A percentile compares a stretch with the other conserved stretches of the same genome.
Conservation (phyloP, 53 echinoderm and acorn worm species). For the Hippasteria phrygiana region DNA sequence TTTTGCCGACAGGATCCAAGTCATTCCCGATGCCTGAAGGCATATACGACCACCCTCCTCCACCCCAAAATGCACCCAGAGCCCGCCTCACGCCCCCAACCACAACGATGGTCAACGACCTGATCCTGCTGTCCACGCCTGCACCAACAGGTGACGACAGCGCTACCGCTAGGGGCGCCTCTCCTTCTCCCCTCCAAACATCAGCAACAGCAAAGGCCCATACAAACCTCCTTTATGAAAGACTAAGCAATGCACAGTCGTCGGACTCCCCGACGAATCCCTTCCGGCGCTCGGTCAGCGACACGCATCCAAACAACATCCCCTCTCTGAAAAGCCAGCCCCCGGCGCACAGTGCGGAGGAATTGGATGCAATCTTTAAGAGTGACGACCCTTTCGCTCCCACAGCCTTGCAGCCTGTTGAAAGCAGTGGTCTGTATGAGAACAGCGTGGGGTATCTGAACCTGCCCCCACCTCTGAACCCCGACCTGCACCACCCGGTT, state of each 20-base stretch:
- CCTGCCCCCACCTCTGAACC: slow-evolving; percentile 48
- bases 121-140: slow-evolving; percentile 31
- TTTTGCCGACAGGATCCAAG: slow-evolving; percentile 27
- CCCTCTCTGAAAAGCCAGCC: slow-evolving; percentile 15
- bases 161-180: slow-evolving; percentile 12
- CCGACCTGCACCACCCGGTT: slow-evolving; percentile 22
- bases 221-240: slow-evolving; percentile 75
- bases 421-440: slow-evolving; percentile 19
- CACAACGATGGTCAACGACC: slow-evolving; percentile 43
- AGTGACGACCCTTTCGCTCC: slow-evolving; percentile 23
- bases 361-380: slow-evolving; percentile 13
- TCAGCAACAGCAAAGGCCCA: slow-evolving; percentile 43
- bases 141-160: slow-evolving; percentile 42
- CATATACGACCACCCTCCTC: slow-evolving; percentile 58
- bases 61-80: slow-evolving; percentile 56
- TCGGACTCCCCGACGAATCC: slow-evolving; percentile 63
- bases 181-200: not conserved
- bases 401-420: not conserved
- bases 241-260: slow-evolving; percentile 64
- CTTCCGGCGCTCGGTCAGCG: slow-evolving; percentile 88
- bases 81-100: slow-evolving; percentile 35
- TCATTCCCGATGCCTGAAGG: not conserved
- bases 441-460: slow-evolving; percentile 40
- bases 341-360: slow-evolving; percentile 29
- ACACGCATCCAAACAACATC: slow-evolving; percentile 46